phyloP scores from a whole-genome alignment of 2,797 vertebrate genomes.

The Mus minutoides region DNA sequence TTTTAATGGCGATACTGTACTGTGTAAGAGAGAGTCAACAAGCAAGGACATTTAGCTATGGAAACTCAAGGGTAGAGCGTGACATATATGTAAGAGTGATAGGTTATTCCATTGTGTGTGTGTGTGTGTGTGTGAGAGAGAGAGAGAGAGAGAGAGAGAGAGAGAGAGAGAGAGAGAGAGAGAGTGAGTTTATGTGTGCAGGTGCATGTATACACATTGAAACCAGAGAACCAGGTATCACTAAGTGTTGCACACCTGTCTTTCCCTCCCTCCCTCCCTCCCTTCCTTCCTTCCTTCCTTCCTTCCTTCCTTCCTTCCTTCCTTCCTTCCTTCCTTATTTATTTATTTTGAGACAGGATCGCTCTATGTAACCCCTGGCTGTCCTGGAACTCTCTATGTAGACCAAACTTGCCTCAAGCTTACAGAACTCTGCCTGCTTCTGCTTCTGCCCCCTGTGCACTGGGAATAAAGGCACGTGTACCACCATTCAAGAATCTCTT shows the following conservation, averaged over 20 bases:
- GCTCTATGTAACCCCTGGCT: neutral
- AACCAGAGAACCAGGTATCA: neutral
- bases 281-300: accelerated
- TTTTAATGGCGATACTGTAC: neutral
- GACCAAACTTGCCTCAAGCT: neutral
- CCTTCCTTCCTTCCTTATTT: neutral
- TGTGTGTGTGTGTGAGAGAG: neutral
- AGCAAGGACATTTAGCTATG: neutral
- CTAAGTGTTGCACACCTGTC: neutral
- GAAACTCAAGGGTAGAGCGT: neutral
- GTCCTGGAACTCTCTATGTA: neutral
- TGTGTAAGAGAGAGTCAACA: neutral
- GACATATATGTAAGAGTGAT: neutral
- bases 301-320: neutral
- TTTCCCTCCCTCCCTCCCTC: neutral
- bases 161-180: too few relatives aligned
- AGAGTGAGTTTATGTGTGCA: too few relatives aligned
- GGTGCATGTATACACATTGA: neutral
- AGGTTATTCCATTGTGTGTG: neutral
- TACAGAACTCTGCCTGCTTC: neutral
- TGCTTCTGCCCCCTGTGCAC: neutral
- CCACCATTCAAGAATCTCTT: neutral
- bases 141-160: too few relatives aligned
- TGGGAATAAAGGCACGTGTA: neutral
- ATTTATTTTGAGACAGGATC: neutral